Evolutionary conservation across 2,113 vertebrate species (phyloP).

Genomic region (Deroptyus accipitrinus): DNA sequence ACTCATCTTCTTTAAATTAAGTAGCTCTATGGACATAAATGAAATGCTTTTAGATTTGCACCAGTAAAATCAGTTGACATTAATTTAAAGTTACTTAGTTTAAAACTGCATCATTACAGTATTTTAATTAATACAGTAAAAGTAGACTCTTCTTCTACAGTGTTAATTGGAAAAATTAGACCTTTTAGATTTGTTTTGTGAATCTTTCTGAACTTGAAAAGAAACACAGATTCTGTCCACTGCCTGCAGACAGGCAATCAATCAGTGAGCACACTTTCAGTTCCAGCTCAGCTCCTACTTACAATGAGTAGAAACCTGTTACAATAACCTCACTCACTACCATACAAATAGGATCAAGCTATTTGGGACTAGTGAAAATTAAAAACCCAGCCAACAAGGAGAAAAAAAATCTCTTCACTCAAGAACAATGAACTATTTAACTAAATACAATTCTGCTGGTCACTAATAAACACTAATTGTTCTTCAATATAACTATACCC

Average conservation of each 20-base stretch:
- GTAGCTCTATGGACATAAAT: background rate
- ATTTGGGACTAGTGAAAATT: constrained; percentile 15
- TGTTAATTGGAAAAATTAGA: constrained; percentile 70
- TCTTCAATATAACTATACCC: background rate
- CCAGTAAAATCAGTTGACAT: background rate
- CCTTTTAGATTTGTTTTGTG: constrained; percentile 69
- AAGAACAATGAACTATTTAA: background rate
- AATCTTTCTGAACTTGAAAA: constrained; percentile 74
- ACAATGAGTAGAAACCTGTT: constrained; percentile 69
- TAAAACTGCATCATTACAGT: background rate
- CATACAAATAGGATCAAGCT: constrained; percentile 58
- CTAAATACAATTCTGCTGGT: background rate
- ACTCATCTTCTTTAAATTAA: background rate
- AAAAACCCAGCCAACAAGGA: background rate
- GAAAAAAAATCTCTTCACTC: background rate
- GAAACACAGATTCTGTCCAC: constrained; percentile 71
- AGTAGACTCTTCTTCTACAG: background rate
- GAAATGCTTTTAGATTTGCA: background rate
- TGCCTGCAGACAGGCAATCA: constrained; percentile 76
- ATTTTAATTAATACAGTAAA: constrained; percentile 1
- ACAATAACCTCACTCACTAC: constrained; percentile 73
- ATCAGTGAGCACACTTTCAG: constrained; percentile 75
- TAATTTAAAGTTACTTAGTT: background rate
- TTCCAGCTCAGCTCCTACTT: constrained; percentile 76
- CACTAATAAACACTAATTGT: background rate